Percentiles rank a stretch among this genome's conserved stretches.
phyloP scores from a whole-genome alignment of 2,797 vertebrate genomes.

The Thaleichthys pacificus region DNA sequence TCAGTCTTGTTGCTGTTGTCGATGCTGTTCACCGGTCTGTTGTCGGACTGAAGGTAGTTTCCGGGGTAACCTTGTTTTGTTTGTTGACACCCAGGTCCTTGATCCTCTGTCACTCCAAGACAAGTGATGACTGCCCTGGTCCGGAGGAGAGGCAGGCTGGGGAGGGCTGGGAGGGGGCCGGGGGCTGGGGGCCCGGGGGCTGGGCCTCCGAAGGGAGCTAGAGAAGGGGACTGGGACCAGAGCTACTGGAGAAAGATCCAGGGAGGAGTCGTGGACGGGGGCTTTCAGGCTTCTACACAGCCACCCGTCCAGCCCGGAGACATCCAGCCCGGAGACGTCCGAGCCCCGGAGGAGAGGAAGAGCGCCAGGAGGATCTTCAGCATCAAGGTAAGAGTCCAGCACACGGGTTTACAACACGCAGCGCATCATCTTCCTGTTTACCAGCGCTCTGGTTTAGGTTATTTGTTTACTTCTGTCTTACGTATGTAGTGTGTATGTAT shows the following conservation, averaged over 20 bases:
- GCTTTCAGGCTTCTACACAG: constrained; percentile 17
- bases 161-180: constrained; percentile 58
- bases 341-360: constrained; percentile 66
- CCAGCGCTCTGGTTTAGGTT: no score
- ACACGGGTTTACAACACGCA: no score
- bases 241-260: constrained; percentile 52
- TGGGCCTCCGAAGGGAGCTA: constrained; percentile 10
- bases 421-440: no score
- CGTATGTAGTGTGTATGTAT: no score
- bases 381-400: constrained; percentile 77
- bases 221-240: constrained; percentile 23
- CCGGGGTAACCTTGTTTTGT: not conserved
- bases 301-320: constrained; percentile 1
- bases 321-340: constrained; percentile 32
- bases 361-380: constrained; percentile 77
- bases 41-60: no score
- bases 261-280: constrained; percentile 43
- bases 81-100: constrained; percentile 77
- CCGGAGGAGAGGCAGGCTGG: constrained; percentile 74
- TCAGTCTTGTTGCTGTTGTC: no score
- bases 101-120: constrained; percentile 85
- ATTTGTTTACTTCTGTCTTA: no score
- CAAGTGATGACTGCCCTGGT: constrained; percentile 79
- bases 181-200: constrained; percentile 50
- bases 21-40: no score